Base-by-base conservation (phyloP, 2,888 invertebrate species). In the Pristionchus fissidentatus region DNA sequence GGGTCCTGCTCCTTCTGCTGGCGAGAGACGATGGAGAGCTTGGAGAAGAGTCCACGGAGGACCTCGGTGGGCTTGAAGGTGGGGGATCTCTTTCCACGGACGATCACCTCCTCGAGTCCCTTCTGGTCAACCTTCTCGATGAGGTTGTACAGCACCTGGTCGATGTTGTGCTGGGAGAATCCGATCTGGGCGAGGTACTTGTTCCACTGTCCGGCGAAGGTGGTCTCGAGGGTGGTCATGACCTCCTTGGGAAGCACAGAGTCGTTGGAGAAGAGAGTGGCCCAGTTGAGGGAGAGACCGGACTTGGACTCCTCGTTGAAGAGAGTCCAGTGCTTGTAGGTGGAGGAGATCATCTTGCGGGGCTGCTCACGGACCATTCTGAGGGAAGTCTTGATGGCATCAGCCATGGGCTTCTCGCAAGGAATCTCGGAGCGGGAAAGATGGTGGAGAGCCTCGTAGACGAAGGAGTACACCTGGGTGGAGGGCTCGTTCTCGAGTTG, bases 401-500 rank as follows among this genome's bases (percentile, higher is more conserved):
- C 60, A 26, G 60, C 41, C 84, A 87, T 49, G 57, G 77, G 29
- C 78, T 85, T 84, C 86, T 90, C 87, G 84, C 89, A 90, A 41
- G 89, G 89, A 49, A 88, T 88, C 83, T 85, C 84, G 78, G 85
- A 86, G 82, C 90, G 85, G 83, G 90, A 83, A 81, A 87, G 75
- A 26, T 86, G 84, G 26, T 87, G 70, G 83, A 91, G 86, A 66
- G 86, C 80, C 49, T 89, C 85, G 84, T 85, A 85, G 78, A 86
- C 86, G 89, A 89, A 91, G 49, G 87, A 75, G 81, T 87, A 86
- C n/a, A 91, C 89, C 79, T 91, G 88, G 43, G 85, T 85, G 85
- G 86, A 87, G 62, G 81, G 86, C 73, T 92, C 92, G 26, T 83
- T 81, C 78, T 86, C 83, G 52, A 89, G 78, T 35, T 84, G 82